phyloP scores from a whole-genome alignment of 2,113 vertebrate genomes.

The Mobula birostris region DNA sequence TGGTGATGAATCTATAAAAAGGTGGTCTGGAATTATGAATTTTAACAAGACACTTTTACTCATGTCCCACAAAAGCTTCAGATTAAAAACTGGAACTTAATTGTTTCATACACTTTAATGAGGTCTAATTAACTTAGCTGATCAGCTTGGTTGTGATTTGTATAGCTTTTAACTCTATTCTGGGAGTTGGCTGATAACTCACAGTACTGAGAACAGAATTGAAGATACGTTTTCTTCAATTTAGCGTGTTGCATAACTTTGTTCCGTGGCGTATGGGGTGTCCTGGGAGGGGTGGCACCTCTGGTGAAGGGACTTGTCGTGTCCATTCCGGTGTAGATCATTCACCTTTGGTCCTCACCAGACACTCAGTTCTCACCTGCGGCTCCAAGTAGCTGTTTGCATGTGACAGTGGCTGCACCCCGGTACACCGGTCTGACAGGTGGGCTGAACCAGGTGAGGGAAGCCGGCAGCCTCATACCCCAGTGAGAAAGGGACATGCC shows the following conservation, averaged over 20 bases:
- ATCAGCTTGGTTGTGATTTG: background rate
- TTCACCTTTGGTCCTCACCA: no score
- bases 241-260: background rate
- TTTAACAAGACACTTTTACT: background rate
- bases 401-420: no score
- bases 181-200: background rate
- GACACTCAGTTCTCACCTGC: no score
- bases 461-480: no score
- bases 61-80: background rate
- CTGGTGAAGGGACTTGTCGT: no score
- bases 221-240: background rate
- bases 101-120: background rate
- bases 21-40: background rate
- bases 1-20: background rate
- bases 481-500: no score
- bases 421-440: no score
- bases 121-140: background rate
- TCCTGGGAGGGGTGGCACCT: no score
- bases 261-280: background rate
- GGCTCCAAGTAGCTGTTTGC: no score
- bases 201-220: background rate
- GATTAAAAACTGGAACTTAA: background rate
- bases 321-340: no score
- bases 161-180: background rate
- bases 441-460: no score